These are phyloP conservation scores for Yponomeuta evonymella DNA, from an alignment of 2,888 invertebrate genomes.

Conservation along the genomic window DNA sequence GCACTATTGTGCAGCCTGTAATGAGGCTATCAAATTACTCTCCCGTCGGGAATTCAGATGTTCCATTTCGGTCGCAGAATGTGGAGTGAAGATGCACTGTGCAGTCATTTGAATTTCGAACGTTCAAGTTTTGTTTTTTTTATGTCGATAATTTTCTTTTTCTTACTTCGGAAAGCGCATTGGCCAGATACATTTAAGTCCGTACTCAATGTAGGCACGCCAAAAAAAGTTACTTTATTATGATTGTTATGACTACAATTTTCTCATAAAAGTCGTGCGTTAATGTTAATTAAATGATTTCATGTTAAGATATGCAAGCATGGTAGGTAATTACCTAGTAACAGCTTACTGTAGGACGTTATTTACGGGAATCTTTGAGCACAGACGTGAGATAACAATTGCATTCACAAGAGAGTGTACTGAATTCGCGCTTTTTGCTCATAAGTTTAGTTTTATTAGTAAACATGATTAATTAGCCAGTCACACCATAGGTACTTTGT, in stretches of 20 bases:
- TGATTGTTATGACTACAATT: neutral
- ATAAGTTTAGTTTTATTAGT: too few relatives aligned
- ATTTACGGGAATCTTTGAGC: neutral
- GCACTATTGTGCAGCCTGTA: constrained; percentile 38
- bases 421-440: too few relatives aligned
- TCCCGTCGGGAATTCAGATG: constrained; percentile 28
- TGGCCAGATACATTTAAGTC: too few relatives aligned
- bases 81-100: neutral
- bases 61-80: neutral
- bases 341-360: neutral
- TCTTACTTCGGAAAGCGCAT: too few relatives aligned
- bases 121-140: neutral
- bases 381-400: neutral
- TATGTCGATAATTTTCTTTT: too few relatives aligned
- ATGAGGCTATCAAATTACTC: constrained; percentile 55
- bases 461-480: too few relatives aligned
- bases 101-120: neutral
- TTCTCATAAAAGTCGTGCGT: neutral
- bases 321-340: neutral
- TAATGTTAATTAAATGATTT: neutral
- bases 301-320: neutral
- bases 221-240: neutral
- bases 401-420: neutral
- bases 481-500: too few relatives aligned
- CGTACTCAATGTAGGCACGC: too few relatives aligned